A percentile compares a stretch with the other conserved stretches of the same genome.
Conservation (phyloP, 1,140 invertebrate genomes). For the Lamellibrachia luymesi region DNA sequence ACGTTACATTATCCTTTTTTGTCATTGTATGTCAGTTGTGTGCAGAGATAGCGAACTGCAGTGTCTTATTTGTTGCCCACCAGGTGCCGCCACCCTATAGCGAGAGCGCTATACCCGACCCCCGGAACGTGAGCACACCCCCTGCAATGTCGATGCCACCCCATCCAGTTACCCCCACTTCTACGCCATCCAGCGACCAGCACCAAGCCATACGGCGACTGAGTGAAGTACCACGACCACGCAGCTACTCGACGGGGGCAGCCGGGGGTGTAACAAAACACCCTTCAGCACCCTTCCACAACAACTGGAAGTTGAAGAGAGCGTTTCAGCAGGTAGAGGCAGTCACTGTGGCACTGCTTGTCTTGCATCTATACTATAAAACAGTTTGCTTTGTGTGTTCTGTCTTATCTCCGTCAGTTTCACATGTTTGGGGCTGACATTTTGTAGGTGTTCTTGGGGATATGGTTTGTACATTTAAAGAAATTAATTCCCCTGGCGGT, state of each 20-base stretch:
- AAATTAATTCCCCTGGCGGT: too few relatives aligned
- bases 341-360: too few relatives aligned
- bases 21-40: neutral
- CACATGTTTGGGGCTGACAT: too few relatives aligned
- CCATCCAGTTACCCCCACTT: neutral
- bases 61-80: neutral
- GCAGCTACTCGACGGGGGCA: neutral
- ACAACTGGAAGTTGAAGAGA: neutral
- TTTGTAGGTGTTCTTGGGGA: too few relatives aligned
- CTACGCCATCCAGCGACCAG: neutral
- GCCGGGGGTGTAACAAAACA: neutral
- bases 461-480: too few relatives aligned
- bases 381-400: too few relatives aligned
- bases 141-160: neutral
- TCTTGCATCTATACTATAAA: too few relatives aligned
- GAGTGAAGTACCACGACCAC: neutral
- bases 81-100: neutral
- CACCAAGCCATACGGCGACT: neutral
- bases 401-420: too few relatives aligned
- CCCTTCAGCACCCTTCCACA: neutral
- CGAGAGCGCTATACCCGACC: neutral
- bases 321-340: neutral
- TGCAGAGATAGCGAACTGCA: too few relatives aligned
- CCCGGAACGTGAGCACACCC: neutral
- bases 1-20: neutral